Conservation (phyloP, 2,797 vertebrate genomes). For the Jordanella pulchra region DNA sequence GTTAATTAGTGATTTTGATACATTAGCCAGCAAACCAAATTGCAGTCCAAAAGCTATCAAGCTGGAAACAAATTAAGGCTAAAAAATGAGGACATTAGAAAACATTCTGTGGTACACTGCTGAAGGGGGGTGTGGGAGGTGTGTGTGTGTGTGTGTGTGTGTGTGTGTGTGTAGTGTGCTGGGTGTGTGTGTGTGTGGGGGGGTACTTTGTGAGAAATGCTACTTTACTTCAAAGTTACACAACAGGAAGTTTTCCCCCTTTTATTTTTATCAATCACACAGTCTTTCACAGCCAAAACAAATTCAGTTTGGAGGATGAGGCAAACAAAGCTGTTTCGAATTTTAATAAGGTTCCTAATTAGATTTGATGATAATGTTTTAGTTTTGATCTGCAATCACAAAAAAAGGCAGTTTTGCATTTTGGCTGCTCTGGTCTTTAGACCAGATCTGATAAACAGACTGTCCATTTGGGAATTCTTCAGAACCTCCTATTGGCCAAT, state of each 20-base stretch:
- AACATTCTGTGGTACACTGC: constrained; percentile 27
- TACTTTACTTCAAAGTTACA: constrained; percentile 36
- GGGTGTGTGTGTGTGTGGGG: too few relatives aligned
- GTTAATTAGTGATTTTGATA: constrained; percentile 69
- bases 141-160: too few relatives aligned
- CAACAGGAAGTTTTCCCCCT: constrained; percentile 13
- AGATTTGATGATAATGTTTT: constrained; percentile 29
- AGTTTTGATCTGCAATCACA: constrained; percentile 43
- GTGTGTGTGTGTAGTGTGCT: too few relatives aligned
- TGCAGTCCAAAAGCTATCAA: constrained; percentile 57
- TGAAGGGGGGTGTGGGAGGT: too few relatives aligned
- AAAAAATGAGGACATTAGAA: constrained; percentile 55
- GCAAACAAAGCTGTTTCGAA: constrained; percentile 40
- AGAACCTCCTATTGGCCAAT: too few relatives aligned
- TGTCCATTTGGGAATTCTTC: too few relatives aligned
- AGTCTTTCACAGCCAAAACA: constrained; percentile 4
- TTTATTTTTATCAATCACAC: neutral
- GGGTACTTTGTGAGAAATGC: neutral
- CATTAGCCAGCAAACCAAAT: constrained; percentile 58
- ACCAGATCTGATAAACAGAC: constrained; percentile 13
- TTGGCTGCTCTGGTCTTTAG: constrained; percentile 2
- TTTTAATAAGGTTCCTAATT: constrained; percentile 34
- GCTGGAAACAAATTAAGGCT: constrained; percentile 53
- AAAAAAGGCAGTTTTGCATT: constrained; percentile 11
- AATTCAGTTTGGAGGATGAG: constrained; percentile 26